Evolutionary conservation across 2,797 vertebrate species (phyloP).

Genomic region (Micropoecilia bifurca): DNA sequence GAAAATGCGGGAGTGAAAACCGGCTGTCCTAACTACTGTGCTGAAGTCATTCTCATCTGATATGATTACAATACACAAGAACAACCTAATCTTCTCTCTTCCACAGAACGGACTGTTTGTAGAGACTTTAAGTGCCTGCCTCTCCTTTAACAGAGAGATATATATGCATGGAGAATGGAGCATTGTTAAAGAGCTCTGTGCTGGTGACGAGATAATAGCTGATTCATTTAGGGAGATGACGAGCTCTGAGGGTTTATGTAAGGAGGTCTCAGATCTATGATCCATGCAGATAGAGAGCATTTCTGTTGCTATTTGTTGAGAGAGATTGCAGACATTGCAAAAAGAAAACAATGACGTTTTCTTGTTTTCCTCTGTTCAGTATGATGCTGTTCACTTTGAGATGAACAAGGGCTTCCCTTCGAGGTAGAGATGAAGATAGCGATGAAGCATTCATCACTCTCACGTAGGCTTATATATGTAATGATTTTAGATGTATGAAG

Average conservation of each 20-base stretch:
- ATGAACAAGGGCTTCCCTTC: slow-evolving; percentile 3
- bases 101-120: slow-evolving; percentile 47
- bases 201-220: slow-evolving; percentile 59
- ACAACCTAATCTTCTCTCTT: slow-evolving; percentile 52
- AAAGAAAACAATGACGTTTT: slow-evolving; percentile 57
- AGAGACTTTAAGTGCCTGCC: slow-evolving; percentile 43
- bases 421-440: slow-evolving; percentile 9
- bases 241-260: slow-evolving; percentile 50
- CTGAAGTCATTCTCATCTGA: slow-evolving; percentile 44
- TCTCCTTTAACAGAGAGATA: slow-evolving; percentile 48
- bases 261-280: slow-evolving; percentile 42
- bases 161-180: slow-evolving; percentile 51
- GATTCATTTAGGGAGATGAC: slow-evolving; percentile 60
- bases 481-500: slow-evolving; percentile 11
- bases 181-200: slow-evolving; percentile 52
- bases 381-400: slow-evolving; percentile 35
- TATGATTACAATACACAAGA: slow-evolving; percentile 36
- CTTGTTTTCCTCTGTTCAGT: slow-evolving; percentile 24
- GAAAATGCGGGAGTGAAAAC: not conserved
- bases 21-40: slow-evolving; percentile 4
- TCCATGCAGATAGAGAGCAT: slow-evolving; percentile 28
- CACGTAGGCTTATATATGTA: slow-evolving; percentile 12
- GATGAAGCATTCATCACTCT: slow-evolving; percentile 8
- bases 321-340: slow-evolving; percentile 48
- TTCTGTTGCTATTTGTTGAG: slow-evolving; percentile 46